Evolutionary conservation across 2,113 vertebrate genomes (phyloP).

Genomic region (Machaerirhynchus nigripectus): DNA sequence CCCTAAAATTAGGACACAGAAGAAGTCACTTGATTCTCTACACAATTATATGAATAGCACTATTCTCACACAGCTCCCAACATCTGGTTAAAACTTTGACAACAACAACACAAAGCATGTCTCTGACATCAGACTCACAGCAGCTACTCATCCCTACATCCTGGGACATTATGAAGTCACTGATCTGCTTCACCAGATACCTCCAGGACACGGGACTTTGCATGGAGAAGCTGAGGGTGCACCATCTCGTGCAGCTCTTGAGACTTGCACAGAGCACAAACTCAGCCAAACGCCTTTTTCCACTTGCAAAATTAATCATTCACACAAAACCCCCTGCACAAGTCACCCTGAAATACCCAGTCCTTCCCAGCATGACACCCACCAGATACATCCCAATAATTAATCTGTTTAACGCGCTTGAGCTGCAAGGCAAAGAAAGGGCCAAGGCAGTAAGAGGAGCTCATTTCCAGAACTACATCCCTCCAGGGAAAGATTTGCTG

Average conservation of each 20-base stretch:
- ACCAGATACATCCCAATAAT: background rate
- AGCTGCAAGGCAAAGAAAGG: background rate
- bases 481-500: background rate
- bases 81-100: background rate
- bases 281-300: background rate
- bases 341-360: background rate
- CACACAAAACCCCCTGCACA: background rate
- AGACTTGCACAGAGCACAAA: background rate
- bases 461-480: background rate
- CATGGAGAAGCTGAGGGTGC: accelerated
- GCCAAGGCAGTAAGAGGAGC: background rate
- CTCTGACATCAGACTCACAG: background rate
- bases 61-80: background rate
- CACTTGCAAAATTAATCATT: background rate
- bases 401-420: background rate
- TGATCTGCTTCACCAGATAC: background rate
- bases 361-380: background rate
- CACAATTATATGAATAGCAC: background rate
- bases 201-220: background rate
- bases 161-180: background rate
- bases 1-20: background rate
- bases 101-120: accelerated
- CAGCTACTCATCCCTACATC: background rate
- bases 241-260: background rate
- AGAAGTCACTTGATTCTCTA: background rate